Evolutionary conservation across 2,888 invertebrate species (phyloP), one percentile per base, ranked within the genome.

Genomic region (Amorpha juglandis): DNA sequence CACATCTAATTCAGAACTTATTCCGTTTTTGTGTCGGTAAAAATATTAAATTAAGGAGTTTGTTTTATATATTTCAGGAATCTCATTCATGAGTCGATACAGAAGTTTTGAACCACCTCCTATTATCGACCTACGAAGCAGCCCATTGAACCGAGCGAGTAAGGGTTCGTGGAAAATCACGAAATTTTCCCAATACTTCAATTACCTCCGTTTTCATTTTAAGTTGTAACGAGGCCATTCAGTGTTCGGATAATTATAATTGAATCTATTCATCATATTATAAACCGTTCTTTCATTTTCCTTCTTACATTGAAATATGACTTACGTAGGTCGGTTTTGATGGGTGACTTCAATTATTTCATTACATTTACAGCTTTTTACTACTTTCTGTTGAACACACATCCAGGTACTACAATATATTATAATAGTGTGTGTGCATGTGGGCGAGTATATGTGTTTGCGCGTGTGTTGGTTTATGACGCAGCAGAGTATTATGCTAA

Each of bases 211-310:
- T 58, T 50, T 38, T 38, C 51, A 38, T 51, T 51, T 51, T 38
- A 63, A 19, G 64, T 47, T 58, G 64, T 65, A 48, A 65, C 65
- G 55, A 55, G 35, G 19, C 48, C 48, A 55, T 65, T 65, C 65
- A 65, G 19, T 55, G 48, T 19, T 48, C 55, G 50, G 58, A 19
- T 65, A 65, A 65, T 65, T 65, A 65, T 50, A 50, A 50, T 50
- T 50, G 50, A 65, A 38, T 16, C 35, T 33, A 58, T 65, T 48
- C 55, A 47, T 48, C 35, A 58, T 45, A 45, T 45, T 38, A 45
- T 45, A 58, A 58, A 65, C 58, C 19, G 55, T 58, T 65, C 33
- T 35, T 55, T 21, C 38, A 58, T 65, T 58, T 70, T 33, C 19
- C 19, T 63, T 51, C 38, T 38, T 38, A 51, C 16, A 12, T 50